Base-by-base conservation (phyloP, 2,888 invertebrate species). In the Halictus quadricinctus region DNA sequence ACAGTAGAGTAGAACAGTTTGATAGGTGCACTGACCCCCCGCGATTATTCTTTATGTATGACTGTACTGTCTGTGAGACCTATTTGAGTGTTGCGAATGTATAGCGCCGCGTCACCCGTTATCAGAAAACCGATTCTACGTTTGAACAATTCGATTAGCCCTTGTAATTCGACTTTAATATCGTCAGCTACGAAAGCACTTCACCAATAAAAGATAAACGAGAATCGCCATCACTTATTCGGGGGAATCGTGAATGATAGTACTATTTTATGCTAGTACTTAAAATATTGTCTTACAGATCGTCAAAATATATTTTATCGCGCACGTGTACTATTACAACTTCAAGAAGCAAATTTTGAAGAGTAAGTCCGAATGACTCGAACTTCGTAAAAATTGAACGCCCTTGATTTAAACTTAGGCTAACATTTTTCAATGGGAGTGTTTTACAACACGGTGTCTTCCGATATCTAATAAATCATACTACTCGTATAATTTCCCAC, bases 21-120 rank as follows among this genome's bases (percentile, higher is more conserved):
- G 83, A 79, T 76, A 72, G 79, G 83, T 85, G 80, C 83, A 81
- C 54, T 75, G 88, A 89, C 85, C 85, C 60, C 36, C 50, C 41
- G 18, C 60, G 58, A 46, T 76, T 80, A 70, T 89, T 81, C 72
- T 79, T 85, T 86, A 81, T 84, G 70, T 76, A 85, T 70, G 79
- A 50, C 64, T 50, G 21, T 25, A n/a, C 80, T 41, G 64, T 46
- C 60, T 54, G 13, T 72, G 54, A 25, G 43, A 21, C 21, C 43
- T 36, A 75, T 72, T 82, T 70, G 21, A 12, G 13, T 43, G 43
- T 13, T 70, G 43, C 13, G n/a, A 70, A 7, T n/a, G 70, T 70
- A 70, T 41, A 43, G 43, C 43, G n/a, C 2, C 70, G 43, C 12
- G n/a, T 70, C 43, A 43, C 41, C 2, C n/a, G 6, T 43, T 43